phyloP scores from a whole-genome alignment of 64 coral and sea anemone genomes.

The Catalaphyllia jardinei region DNA sequence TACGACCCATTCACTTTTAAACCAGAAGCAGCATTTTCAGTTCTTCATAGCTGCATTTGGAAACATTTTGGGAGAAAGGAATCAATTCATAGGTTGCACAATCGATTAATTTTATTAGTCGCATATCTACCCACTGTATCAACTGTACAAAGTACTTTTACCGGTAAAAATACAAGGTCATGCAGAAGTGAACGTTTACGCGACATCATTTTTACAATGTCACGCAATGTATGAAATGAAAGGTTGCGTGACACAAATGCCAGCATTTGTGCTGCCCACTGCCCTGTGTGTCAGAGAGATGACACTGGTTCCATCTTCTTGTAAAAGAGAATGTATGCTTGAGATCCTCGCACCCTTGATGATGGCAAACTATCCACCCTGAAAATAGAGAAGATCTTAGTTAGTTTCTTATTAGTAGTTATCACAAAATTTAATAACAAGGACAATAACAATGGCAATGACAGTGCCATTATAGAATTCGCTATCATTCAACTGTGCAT shows the following conservation, averaged over 20 bases:
- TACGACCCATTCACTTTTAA: too few species aligned
- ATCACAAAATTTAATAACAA: too few species aligned
- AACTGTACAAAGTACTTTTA: background rate
- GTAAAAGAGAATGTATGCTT: constrained; percentile 96
- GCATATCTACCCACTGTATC: background rate
- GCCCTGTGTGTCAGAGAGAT: constrained; percentile 23
- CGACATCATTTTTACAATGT: background rate
- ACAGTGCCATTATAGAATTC: too few species aligned
- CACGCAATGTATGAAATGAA: background rate
- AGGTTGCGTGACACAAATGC: constrained; percentile 10
- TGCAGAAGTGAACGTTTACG: background rate
- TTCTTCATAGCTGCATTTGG: too few species aligned
- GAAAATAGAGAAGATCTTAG: background rate
- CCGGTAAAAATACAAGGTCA: background rate
- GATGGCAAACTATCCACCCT: constrained; percentile 69
- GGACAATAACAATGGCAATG: too few species aligned
- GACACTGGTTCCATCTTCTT: constrained; percentile 47
- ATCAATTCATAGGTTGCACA: too few species aligned
- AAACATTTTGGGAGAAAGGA: too few species aligned
- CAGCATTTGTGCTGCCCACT: constrained; percentile 39
- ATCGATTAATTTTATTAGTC: too few species aligned
- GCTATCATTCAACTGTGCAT: too few species aligned
- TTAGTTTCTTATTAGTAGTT: background rate
- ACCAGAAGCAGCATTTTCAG: too few species aligned
- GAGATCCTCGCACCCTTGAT: constrained; percentile 73